phyloP scores from a whole-genome alignment of 2,797 vertebrate species.

The Urosaurus nigricauda region DNA sequence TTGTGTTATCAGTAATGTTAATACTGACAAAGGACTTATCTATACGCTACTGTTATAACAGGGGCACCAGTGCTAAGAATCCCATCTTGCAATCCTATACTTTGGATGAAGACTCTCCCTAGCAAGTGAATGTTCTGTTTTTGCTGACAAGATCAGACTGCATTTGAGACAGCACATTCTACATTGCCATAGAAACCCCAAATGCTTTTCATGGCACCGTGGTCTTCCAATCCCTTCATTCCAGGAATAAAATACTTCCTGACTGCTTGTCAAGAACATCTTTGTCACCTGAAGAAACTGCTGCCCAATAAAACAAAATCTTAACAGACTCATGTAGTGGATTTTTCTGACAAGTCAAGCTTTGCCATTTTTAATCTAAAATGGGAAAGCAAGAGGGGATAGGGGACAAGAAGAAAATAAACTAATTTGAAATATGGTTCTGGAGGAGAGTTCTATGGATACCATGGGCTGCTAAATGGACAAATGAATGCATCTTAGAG shows the following conservation, averaged over 20 bases:
- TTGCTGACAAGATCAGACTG: background rate
- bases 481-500: too few species aligned
- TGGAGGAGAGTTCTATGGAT: too few species aligned
- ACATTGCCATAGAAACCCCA: constrained; percentile 32
- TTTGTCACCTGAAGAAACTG: constrained; percentile 15
- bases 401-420: background rate
- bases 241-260: constrained; percentile 17
- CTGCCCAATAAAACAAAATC: constrained; percentile 6
- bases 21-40: background rate
- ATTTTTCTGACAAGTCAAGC: background rate
- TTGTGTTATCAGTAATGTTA: background rate
- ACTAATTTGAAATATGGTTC: too few species aligned
- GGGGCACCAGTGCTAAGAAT: background rate
- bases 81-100: background rate
- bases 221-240: constrained; percentile 34
- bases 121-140: background rate
- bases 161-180: constrained; percentile 27
- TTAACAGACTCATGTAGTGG: constrained; percentile 31
- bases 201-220: constrained; percentile 2
- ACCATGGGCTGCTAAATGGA: too few species aligned
- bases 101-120: accelerated
- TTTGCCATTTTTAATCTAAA: constrained; percentile 26
- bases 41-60: background rate
- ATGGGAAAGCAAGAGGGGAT: background rate
- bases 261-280: constrained; percentile 24